Evolutionary conservation across 2,888 invertebrate genomes (phyloP).

Genomic region (Limenitis camilla): DNA sequence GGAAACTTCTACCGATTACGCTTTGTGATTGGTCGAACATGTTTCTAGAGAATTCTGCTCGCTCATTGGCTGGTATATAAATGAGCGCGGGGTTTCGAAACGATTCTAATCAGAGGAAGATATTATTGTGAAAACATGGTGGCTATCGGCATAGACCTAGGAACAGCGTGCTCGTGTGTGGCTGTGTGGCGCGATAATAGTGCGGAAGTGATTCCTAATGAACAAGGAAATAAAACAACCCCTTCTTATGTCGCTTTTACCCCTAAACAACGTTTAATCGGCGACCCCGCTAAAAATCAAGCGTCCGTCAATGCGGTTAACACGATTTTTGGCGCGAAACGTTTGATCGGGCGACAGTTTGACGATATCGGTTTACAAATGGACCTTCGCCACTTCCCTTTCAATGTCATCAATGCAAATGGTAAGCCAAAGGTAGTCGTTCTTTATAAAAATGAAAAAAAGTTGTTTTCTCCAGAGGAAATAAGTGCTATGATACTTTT

Average conservation of each 20-base stretch:
- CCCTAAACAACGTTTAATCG: constrained; percentile 41
- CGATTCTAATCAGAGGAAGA: constrained; percentile 26
- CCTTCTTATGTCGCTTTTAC: constrained; percentile 57
- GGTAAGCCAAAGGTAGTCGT: constrained; percentile 53
- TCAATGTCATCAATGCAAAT: constrained; percentile 39
- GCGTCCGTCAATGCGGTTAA: constrained; percentile 44
- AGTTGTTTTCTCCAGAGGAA: constrained; percentile 49
- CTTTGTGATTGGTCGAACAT: constrained; percentile 40
- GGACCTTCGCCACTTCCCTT: constrained; percentile 50
- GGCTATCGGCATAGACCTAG: constrained; percentile 57
- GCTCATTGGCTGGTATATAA: constrained; percentile 46
- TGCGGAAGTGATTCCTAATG: constrained; percentile 52
- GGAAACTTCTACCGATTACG: constrained; percentile 35
- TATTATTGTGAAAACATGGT: constrained; percentile 36
- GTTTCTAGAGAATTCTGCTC: constrained; percentile 42
- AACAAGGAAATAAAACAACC: constrained; percentile 47
- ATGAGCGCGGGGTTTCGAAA: constrained; percentile 30
- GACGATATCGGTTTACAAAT: constrained; percentile 51
- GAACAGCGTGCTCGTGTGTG: constrained; percentile 51
- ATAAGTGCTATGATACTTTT: constrained; percentile 53
- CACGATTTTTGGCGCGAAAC: constrained; percentile 52
- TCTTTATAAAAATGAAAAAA: constrained; percentile 40
- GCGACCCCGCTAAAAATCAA: constrained; percentile 53
- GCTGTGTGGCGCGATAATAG: constrained; percentile 48
- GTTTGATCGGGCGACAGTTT: constrained; percentile 48